phyloP scores from a whole-genome alignment of 2,888 invertebrate species.

The Drosophila longiperda region DNA sequence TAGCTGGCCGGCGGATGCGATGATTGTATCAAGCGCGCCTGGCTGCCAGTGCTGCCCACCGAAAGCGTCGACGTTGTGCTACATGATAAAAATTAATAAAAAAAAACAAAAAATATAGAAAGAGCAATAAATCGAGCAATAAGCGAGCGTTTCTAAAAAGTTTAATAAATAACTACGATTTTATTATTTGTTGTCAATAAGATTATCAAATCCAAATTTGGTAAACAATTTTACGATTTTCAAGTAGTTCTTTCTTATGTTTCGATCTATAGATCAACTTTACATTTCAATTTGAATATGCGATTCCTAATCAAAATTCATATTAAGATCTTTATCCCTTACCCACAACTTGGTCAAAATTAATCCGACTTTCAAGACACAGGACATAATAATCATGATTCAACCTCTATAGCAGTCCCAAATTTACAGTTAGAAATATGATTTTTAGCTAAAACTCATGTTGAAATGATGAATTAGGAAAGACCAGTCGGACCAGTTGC shows the following conservation, averaged over 20 bases:
- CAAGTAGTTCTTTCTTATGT: not conserved
- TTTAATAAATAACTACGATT: conserved; percentile 1
- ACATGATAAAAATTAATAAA: conserved; percentile 9
- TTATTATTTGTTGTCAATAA: not conserved
- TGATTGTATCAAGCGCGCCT: conserved; percentile 96
- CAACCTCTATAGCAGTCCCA: too few relatives aligned
- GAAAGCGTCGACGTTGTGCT: conserved; percentile 97
- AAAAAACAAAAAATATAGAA: conserved; percentile 24
- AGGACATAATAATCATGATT: too few relatives aligned
- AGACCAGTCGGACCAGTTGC: not conserved
- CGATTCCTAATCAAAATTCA: not conserved
- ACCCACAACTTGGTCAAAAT: not conserved
- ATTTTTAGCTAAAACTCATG: not conserved
- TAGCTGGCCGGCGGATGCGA: conserved; percentile 97
- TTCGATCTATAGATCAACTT: not conserved
- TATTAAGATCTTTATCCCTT: not conserved
- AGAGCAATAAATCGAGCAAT: conserved; percentile 73
- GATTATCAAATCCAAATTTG: not conserved
- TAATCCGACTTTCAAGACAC: not conserved
- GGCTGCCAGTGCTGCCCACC: conserved; percentile 96
- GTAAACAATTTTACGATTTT: not conserved
- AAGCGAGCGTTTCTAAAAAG: conserved; percentile 32
- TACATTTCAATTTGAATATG: not conserved
- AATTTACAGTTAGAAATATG: not conserved
- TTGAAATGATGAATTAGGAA: not conserved